These are phyloP conservation scores for Cephus nigrinus DNA, from an alignment of 2,888 invertebrate genomes.

Conservation along the genomic window DNA sequence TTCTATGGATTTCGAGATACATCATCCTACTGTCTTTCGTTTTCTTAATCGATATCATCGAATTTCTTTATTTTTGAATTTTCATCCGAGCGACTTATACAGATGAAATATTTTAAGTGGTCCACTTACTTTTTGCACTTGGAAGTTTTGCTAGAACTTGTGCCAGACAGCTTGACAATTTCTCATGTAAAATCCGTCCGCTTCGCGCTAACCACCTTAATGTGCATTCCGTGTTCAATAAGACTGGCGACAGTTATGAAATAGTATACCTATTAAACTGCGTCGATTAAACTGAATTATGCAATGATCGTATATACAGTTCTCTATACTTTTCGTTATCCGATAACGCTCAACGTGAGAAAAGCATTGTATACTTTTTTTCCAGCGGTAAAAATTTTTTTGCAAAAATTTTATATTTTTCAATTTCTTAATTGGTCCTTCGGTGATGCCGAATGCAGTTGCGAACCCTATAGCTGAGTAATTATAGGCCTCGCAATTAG, in stretches of 20 bases:
- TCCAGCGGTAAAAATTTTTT: neutral
- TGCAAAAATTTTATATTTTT: neutral
- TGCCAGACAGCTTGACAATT: neutral
- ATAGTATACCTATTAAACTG: neutral
- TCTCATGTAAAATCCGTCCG: neutral
- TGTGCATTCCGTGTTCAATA: slow-evolving; percentile 23
- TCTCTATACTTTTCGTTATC: neutral
- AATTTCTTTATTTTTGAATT: neutral
- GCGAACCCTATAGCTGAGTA: neutral
- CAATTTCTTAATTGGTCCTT: neutral
- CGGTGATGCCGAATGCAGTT: neutral
- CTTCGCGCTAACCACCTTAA: slow-evolving; percentile 12
- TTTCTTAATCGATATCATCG: neutral
- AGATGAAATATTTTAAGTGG: neutral
- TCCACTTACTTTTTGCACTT: neutral
- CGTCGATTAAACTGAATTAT: slow-evolving; percentile 45
- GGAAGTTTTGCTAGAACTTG: neutral
- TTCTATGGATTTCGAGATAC: neutral
- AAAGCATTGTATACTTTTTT: neutral
- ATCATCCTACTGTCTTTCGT: neutral
- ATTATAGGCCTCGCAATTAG: slow-evolving; percentile 13
- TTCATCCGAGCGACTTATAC: neutral
- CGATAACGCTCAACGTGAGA: neutral
- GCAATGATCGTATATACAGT: slow-evolving; percentile 22
- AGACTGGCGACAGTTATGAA: neutral